Percentiles rank a stretch among this genome's conserved stretches.
Conservation (phyloP, 2,888 invertebrate species). For the Enchytraeus crypticus region DNA sequence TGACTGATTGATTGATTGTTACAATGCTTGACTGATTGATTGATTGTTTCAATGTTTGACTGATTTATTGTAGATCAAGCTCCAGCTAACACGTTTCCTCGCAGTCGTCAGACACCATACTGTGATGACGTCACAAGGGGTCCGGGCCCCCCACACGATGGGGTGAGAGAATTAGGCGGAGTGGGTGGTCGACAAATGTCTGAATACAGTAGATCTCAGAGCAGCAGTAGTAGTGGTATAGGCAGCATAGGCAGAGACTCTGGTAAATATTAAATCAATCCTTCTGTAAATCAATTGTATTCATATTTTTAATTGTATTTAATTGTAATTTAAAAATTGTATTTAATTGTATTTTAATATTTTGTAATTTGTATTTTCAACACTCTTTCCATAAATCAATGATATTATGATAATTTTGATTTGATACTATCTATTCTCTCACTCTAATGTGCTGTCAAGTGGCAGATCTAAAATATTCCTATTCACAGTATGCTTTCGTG, state of each 20-base stretch:
- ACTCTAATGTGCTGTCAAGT: too few relatives aligned
- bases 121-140: background rate
- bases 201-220: background rate
- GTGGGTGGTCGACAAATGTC: conserved; percentile 56
- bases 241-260: conserved; percentile 1
- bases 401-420: too few relatives aligned
- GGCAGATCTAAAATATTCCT: too few relatives aligned
- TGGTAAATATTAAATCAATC: background rate
- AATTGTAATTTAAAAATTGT: background rate
- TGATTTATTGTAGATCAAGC: too few relatives aligned
- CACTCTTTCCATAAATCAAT: background rate
- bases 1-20: too few relatives aligned
- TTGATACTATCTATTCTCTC: too few relatives aligned
- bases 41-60: too few relatives aligned
- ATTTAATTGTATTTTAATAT: background rate
- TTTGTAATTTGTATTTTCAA: background rate
- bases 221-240: conserved; percentile 9
- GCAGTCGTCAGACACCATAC: background rate
- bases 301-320: background rate
- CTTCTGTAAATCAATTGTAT: background rate
- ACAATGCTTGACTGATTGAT: too few relatives aligned
- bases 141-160: background rate
- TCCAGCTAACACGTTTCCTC: background rate
- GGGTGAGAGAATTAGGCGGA: conserved; percentile 55
- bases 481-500: too few relatives aligned